phyloP scores from a whole-genome alignment of 2,113 vertebrate genomes.

The Istiophorus platypterus region DNA sequence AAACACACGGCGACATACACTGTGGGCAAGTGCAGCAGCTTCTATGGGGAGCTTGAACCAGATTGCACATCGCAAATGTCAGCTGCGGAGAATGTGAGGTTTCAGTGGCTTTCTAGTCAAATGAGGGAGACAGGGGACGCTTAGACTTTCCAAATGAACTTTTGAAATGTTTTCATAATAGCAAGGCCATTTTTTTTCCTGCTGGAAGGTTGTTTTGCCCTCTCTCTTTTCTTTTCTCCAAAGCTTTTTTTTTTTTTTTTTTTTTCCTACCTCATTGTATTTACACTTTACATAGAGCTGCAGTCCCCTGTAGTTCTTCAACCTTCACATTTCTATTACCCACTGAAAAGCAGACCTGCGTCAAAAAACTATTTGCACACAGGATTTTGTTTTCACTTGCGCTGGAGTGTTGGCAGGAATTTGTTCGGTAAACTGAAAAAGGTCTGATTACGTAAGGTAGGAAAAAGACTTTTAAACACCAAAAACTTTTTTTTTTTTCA shows the following conservation, averaged over 20 bases:
- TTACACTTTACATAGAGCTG: conserved; percentile 17
- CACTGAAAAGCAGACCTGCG: background rate
- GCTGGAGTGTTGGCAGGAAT: background rate
- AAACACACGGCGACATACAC: conserved; percentile 28
- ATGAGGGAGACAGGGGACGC: background rate
- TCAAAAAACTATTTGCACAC: background rate
- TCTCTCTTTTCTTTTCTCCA: conserved; percentile 2
- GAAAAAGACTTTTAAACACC: background rate
- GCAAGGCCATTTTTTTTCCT: conserved; percentile 18
- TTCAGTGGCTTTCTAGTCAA: background rate
- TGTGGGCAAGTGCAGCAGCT: conserved; percentile 33
- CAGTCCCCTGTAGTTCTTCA: conserved; percentile 1
- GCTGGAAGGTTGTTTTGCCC: conserved; percentile 26
- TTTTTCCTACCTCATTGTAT: background rate
- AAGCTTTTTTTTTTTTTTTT: rapidly evolving
- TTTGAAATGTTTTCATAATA: conserved; percentile 37
- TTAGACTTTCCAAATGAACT: conserved; percentile 20
- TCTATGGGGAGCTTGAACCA: conserved; percentile 59
- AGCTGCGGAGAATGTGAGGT: conserved; percentile 12
- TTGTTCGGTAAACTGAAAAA: background rate
- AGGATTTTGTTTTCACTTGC: background rate
- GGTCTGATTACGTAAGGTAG: background rate
- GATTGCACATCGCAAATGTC: conserved; percentile 42
- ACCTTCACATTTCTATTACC: conserved; percentile 20
- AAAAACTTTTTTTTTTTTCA: background rate